phyloP scores from a whole-genome alignment of 2,888 invertebrate species.

The Acheta domesticus region DNA sequence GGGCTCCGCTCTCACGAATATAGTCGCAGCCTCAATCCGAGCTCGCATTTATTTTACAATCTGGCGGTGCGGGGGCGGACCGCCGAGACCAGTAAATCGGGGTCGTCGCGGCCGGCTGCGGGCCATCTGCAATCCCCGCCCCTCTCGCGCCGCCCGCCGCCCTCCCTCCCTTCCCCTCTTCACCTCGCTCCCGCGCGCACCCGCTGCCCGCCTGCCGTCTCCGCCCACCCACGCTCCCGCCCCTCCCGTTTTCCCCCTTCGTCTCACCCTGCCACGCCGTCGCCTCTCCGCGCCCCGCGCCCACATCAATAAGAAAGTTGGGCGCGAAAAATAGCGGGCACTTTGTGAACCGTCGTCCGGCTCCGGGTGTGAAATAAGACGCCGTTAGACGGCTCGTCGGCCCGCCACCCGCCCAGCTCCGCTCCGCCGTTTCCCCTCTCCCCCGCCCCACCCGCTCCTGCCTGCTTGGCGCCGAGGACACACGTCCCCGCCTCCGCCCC shows the following conservation, averaged over 20 bases:
- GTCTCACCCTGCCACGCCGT: neutral
- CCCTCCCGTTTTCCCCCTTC: too few relatives aligned
- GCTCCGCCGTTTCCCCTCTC: too few relatives aligned
- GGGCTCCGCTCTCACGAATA: neutral
- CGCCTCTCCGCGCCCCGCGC: neutral
- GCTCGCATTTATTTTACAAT: constrained; percentile 7
- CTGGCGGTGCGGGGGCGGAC: neutral
- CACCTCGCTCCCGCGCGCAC: neutral
- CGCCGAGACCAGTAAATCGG: neutral
- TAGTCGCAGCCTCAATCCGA: constrained; percentile 18
- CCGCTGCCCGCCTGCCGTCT: too few relatives aligned
- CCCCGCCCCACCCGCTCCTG: too few relatives aligned
- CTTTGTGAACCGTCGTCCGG: constrained; percentile 9
- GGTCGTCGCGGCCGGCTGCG: neutral
- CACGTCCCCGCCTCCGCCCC: too few relatives aligned
- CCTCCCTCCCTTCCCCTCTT: neutral
- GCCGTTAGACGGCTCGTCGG: neutral
- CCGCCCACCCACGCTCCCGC: too few relatives aligned
- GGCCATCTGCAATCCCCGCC: neutral
- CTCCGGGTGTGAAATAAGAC: neutral
- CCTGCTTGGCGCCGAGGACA: too few relatives aligned
- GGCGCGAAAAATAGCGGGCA: constrained; percentile 1
- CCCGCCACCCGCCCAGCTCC: neutral
- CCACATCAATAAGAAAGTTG: neutral
- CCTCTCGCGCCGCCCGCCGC: neutral